Conservation (phyloP, 2,113 vertebrate species). For the Notothenia rossii region DNA sequence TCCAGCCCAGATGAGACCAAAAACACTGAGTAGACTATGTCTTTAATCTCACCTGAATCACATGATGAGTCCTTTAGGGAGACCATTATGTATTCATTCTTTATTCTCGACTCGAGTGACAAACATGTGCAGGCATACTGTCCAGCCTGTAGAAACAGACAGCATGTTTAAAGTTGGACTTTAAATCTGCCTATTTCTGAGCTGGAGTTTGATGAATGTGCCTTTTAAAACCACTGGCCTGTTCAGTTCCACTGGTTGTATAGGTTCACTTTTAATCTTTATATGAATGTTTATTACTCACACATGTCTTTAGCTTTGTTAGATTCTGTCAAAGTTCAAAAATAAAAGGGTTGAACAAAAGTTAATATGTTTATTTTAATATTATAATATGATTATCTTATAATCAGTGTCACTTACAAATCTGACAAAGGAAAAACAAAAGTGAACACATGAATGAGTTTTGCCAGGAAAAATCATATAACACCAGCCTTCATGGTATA, state of each 20-base stretch:
- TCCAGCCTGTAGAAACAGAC: no score
- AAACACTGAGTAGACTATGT: neutral
- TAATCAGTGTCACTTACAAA: slow-evolving; percentile 31
- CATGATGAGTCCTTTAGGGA: neutral
- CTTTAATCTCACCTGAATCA: neutral
- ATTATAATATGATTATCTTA: slow-evolving; percentile 40
- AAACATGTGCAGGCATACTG: no score
- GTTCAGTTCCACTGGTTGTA: no score
- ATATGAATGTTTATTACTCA: neutral
- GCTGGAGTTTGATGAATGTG: neutral
- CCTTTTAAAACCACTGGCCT: neutral
- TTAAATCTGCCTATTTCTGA: neutral
- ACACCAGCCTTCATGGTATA: slow-evolving; percentile 24
- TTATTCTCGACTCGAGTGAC: neutral
- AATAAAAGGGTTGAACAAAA: slow-evolving; percentile 3
- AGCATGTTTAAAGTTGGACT: neutral
- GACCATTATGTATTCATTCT: no score
- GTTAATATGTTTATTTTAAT: slow-evolving; percentile 13
- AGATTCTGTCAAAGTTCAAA: slow-evolving; percentile 17
- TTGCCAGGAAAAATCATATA: slow-evolving; percentile 23
- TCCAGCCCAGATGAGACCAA: neutral
- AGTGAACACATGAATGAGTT: slow-evolving; percentile 24
- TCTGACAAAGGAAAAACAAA: slow-evolving; percentile 18
- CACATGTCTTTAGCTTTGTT: neutral
- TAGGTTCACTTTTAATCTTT: no score